A percentile compares a stretch with the other conserved stretches of the same genome.
Evolutionary conservation across 2,797 vertebrate species (phyloP).

Genomic region (Liasis olivaceus): DNA sequence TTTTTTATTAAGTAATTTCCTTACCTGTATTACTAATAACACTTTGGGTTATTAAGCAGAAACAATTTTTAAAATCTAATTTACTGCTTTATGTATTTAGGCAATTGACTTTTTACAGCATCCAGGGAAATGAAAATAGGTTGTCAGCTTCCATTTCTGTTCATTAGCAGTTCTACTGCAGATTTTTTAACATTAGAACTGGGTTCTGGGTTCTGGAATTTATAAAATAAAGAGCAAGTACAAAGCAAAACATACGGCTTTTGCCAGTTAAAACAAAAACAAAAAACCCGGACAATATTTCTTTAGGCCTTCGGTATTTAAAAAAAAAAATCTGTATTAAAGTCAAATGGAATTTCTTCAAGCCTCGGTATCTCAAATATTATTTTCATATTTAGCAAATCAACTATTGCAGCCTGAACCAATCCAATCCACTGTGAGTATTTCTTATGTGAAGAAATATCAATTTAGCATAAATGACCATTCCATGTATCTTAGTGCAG

Average conservation of each 20-base stretch:
- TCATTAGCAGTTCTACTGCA: constrained; percentile 55
- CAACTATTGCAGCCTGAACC: not conserved
- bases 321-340: not conserved
- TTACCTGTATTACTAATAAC: constrained; percentile 71
- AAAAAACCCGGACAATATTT: no score
- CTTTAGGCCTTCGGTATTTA: not conserved
- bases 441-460: not conserved
- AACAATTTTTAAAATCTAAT: constrained; percentile 70
- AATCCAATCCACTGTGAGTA: not conserved
- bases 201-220: constrained; percentile 38
- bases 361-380: not conserved
- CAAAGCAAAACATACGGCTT: constrained; percentile 15
- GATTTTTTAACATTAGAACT: constrained; percentile 52
- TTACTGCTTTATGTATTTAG: constrained; percentile 65
- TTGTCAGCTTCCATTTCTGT: constrained; percentile 59
- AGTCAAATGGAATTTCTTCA: not conserved
- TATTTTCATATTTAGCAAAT: not conserved
- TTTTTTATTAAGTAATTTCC: constrained; percentile 71
- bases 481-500: not conserved
- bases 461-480: not conserved
- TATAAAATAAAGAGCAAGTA: constrained; percentile 39
- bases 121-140: constrained; percentile 57
- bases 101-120: constrained; percentile 62
- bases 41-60: constrained; percentile 67
- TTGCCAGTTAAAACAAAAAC: not conserved